Base-by-base conservation (phyloP, 2,113 vertebrate species). In the Bothrops jararaca region DNA sequence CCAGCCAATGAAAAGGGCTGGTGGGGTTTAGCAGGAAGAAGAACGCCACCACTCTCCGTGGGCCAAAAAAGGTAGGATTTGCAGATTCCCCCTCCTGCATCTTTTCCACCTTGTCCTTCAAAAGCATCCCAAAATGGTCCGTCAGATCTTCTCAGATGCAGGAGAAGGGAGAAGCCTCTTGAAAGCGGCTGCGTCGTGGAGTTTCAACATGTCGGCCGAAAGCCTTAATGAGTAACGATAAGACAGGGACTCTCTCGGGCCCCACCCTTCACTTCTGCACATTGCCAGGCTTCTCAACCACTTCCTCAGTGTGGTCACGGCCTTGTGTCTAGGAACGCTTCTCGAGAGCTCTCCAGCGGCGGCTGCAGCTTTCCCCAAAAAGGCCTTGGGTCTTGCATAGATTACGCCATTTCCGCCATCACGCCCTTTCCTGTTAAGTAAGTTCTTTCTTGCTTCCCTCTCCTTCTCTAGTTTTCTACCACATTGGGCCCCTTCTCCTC, bases 341-440 rank as follows among this genome's bases (percentile, higher is more conserved):
- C 74, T 8, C 23, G 24, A 60, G 45, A 92, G 85, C 89, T 85
- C 15, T 92, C 93, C 89, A 15, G 12, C 26, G 26, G 10, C 39
- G 58, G 91, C 9, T 93, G 95, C 95, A 95, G 95, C 94, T 96
- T 97, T 97, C 97, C 96, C 97, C 97, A 97, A 97, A 97, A 97
- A 97, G 96, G 97, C 92, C 95, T 96, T 95, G 94, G 94, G 92
- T 93, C 95, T 86, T 97, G 95, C 93, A 0, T 94, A 93, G 93
- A 93, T 85, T 95, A 95, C 96, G 95, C 96, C 96, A 97, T 95
- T 97, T 97, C 97, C 97, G 95, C 96, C 90, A 94, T 96, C 97
- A 96, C 97, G 95, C 97, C 97, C 95, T 97, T 97, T 97, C 97
- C 97, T 97, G 97, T 96, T 74, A 90, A 97, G 97, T 64, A 93